Evolutionary conservation across 2,888 invertebrate genomes (phyloP), one percentile per base, ranked within the genome.

Genomic region (Chromoteleia sp.): DNA sequence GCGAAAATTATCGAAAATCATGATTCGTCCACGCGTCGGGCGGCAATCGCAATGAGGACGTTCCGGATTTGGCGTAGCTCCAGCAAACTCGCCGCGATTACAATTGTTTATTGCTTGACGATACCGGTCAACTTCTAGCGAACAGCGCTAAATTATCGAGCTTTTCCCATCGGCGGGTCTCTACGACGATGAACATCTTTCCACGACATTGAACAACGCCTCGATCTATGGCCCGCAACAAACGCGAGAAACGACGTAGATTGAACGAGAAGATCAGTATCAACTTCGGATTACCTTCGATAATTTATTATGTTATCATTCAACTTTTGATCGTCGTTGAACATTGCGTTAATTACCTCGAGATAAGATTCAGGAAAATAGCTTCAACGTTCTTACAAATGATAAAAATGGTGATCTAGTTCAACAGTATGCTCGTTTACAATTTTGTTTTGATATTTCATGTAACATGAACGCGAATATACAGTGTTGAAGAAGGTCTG

Each of bases 101-200:
- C 87, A 84, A 87, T 87, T 88, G 87, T 87, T 88, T 87, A 88
- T 87, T 86, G 84, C 85, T 65, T 84, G 70, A 81, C 79, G 85
- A 85, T 87, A 87, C 85, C 85, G 86, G 87, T 87, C 87, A 88
- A 87, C 86, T 87, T 87, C 84, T 86, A 77, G 83, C 82, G 84
- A 86, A 85, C 83, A 84, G 82, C 75, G 80, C 76, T 84, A 83
- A 74, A 84, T 85, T 85, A 83, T 83, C 82, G 56, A 67, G 63
- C 76, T 71, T 71, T 65, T 61, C 65, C 65, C 75, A 81, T 81
- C 71, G 71, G 75, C 59, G 59, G 78, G 84, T 86, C 73, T 73
- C 87, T 86, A 86, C 86, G 82, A 83, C 84, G 85, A 87, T 87
- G 86, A 85, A 84, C 85, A 87, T 88, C 87, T 87, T 87, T 87